phyloP scores from a whole-genome alignment of 2,797 vertebrate species.

The Amniataba percoides region DNA sequence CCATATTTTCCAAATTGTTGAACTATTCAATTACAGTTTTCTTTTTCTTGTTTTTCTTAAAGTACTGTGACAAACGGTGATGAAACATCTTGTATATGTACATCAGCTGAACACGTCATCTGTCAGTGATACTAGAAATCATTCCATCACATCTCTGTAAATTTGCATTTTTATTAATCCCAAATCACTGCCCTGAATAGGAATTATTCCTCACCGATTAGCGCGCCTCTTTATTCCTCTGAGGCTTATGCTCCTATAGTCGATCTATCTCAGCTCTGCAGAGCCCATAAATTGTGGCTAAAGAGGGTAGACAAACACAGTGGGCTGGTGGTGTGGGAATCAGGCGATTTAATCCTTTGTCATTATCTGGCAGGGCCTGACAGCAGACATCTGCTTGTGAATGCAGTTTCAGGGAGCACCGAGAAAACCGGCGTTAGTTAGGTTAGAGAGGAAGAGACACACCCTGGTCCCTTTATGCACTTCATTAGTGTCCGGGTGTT shows the following conservation, averaged over 20 bases:
- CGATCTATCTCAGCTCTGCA: conserved; percentile 81
- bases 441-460: conserved; percentile 76
- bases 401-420: conserved; percentile 70
- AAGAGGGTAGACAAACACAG: conserved; percentile 83
- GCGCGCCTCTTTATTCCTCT: conserved; percentile 75
- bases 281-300: conserved; percentile 81
- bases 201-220: conserved; percentile 81
- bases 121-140: conserved; percentile 56
- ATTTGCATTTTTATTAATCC: conserved; percentile 86
- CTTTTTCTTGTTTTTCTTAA: background rate
- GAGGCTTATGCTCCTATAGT: conserved; percentile 75
- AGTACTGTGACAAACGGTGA: conserved; percentile 1
- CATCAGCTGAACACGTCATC: conserved; percentile 27
- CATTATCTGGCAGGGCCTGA: conserved; percentile 81
- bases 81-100: background rate
- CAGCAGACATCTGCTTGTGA: conserved; percentile 84
- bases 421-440: conserved; percentile 68
- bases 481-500: conserved; percentile 74
- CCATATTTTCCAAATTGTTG: background rate
- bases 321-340: conserved; percentile 79
- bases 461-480: conserved; percentile 72
- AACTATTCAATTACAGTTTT: background rate
- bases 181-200: conserved; percentile 76
- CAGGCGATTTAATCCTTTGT: conserved; percentile 84
- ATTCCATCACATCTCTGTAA: conserved; percentile 78